Base-by-base conservation (phyloP, 2,797 vertebrate genomes). In the Lepus townsendii region DNA sequence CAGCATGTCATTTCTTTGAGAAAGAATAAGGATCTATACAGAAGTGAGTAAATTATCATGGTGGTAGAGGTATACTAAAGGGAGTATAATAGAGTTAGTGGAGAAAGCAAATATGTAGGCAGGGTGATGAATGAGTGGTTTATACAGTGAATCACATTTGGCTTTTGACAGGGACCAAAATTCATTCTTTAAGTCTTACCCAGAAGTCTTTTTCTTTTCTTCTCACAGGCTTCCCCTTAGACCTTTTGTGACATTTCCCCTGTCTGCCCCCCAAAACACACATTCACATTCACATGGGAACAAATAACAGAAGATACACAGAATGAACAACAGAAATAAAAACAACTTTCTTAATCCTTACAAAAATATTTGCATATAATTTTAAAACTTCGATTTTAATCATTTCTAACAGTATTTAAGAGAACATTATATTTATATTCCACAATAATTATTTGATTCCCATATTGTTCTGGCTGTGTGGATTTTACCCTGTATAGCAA, bases 71-170 rank as follows among this genome's bases (percentile, higher is more conserved):
- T 95, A 19, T 83, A 57, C 54, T 19, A 32, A 54, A 93, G n/a
- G 50, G 69, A 80, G 65, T 47, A 69, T n/a, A 85, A 78, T 20
- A 88, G n/a, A 24, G 5, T 94, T 90, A 88, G 68, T 54, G 22
- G 27, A 88, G 60, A 95, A 90, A 95, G 50, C 32, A 95, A 92
- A 38, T 30, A 27, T 38, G 14, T 35, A 72, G 79, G 85, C 30
- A 73, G 52, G n/a, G 62, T 92, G 78, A 83, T 90, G 54, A 97
- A 95, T 82, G 66, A 85, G 22, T 73, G 14, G 5, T 80, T 95
- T 88, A 76, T 68, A 72, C 30, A 75, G 47, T 54, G 42, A 94
- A 90, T 94, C 66, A 83, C 71, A 75, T 86, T 91, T 95, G 69
- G 16, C 62, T 94, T 94, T 94, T 95, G 65, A 96, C 32, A 68